Conservation (phyloP, 2,797 vertebrate genomes). For the Odontamblyopus rebecca region DNA sequence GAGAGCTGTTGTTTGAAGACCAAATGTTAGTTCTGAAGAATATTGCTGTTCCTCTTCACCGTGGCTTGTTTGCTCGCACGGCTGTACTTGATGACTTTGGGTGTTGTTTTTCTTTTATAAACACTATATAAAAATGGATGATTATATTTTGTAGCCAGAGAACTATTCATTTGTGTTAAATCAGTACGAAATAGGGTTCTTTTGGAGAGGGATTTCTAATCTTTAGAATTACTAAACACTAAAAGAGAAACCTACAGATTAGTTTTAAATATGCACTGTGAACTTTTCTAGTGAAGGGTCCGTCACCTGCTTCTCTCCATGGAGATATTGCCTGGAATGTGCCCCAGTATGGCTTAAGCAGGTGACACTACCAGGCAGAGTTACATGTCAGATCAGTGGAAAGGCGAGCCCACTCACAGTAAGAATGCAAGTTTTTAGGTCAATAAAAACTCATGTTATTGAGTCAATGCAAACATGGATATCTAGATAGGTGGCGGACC, state of each 20-base stretch:
- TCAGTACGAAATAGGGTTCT: not conserved
- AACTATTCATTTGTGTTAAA: not conserved
- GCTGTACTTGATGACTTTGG: conserved; percentile 7
- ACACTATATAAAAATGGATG: not conserved
- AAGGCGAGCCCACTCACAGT: too few relatives aligned
- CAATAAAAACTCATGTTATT: too few relatives aligned
- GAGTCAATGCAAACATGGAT: too few relatives aligned
- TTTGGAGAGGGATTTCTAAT: not conserved
- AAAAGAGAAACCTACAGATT: not conserved
- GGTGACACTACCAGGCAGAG: too few relatives aligned
- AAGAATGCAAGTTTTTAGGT: too few relatives aligned
- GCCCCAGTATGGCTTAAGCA: too few relatives aligned
- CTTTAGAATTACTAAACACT: not conserved
- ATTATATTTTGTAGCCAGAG: not conserved
- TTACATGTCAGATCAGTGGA: too few relatives aligned
- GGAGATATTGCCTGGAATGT: too few relatives aligned
- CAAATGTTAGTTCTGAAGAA: conserved; percentile 15
- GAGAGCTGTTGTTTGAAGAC: conserved; percentile 21
- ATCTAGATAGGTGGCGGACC: too few relatives aligned
- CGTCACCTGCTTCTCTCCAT: too few relatives aligned
- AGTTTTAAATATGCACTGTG: not conserved
- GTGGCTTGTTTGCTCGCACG: conserved; percentile 1
- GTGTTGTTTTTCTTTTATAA: conserved; percentile 9
- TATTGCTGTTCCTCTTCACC: conserved; percentile 3
- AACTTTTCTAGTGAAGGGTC: too few relatives aligned